Conservation (phyloP, 35 echinoderm and acorn worm species). For the Apostichopus californicus region DNA sequence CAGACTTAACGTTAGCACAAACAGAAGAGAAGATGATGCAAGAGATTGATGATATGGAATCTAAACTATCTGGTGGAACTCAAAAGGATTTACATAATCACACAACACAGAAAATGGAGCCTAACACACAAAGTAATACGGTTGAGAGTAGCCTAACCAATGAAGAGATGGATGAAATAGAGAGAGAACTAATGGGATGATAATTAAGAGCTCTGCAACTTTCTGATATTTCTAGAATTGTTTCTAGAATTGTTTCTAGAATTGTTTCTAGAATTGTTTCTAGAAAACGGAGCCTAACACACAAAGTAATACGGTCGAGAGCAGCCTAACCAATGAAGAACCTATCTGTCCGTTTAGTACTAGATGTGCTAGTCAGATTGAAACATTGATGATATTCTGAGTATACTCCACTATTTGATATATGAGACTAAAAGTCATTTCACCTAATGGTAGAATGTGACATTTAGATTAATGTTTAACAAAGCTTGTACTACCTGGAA, state of each 20-base stretch:
- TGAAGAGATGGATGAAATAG: constrained; percentile 39
- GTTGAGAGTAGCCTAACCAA: constrained; percentile 1
- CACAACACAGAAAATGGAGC: background rate
- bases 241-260: no score
- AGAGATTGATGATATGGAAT: background rate
- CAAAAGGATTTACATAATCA: background rate
- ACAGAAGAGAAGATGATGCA: background rate
- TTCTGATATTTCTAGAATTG: no score
- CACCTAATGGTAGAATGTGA: no score
- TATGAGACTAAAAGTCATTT: no score
- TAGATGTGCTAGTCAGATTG: no score
- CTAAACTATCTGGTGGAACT: background rate
- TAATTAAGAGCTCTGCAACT: background rate
- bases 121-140: background rate
- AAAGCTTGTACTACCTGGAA: no score
- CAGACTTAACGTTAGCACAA: background rate
- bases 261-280: no score
- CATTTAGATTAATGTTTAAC: no score
- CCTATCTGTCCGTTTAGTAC: no score
- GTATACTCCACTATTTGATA: no score
- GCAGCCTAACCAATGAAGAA: constrained; percentile 6
- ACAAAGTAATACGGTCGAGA: background rate
- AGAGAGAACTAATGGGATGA: constrained; percentile 30
- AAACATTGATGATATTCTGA: no score
- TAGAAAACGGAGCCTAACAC: background rate